Evolutionary conservation across 2,797 vertebrate genomes (phyloP).

Genomic region (Cyprinella venusta): DNA sequence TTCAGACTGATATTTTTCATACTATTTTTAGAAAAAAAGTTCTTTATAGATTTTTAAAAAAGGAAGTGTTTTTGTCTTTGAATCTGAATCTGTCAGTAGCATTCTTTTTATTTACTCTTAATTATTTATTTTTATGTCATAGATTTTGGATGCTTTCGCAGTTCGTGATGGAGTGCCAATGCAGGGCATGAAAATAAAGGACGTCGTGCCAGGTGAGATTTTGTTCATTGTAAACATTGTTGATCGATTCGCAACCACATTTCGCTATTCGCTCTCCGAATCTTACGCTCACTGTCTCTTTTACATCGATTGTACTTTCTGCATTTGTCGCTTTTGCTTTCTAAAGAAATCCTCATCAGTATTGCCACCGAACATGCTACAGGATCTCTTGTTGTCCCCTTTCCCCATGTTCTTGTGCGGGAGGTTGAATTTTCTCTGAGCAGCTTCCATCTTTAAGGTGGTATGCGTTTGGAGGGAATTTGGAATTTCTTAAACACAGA

Average conservation of each 20-base stretch:
- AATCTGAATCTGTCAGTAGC: neutral
- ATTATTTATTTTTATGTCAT: constrained; percentile 33
- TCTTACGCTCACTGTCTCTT: constrained; percentile 67
- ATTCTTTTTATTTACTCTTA: neutral
- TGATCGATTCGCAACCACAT: constrained; percentile 66
- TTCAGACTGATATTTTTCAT: neutral
- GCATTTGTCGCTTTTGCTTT: constrained; percentile 11
- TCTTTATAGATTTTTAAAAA: neutral
- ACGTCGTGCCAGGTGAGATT: constrained; percentile 82
- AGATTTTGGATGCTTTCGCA: constrained; percentile 82
- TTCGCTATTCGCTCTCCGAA: constrained; percentile 76
- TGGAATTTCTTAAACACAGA: constrained; percentile 40
- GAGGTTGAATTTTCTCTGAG: constrained; percentile 47
- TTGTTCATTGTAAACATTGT: constrained; percentile 61
- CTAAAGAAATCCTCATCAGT: constrained; percentile 21
- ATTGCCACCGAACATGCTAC: constrained; percentile 21
- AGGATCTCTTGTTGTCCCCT: constrained; percentile 51
- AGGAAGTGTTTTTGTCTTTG: neutral
- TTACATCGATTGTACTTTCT: constrained; percentile 65
- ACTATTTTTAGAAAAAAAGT: neutral
- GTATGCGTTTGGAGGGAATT: constrained; percentile 39
- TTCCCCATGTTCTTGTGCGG: constrained; percentile 56
- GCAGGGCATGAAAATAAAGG: constrained; percentile 83
- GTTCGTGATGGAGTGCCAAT: constrained; percentile 78
- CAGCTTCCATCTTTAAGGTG: constrained; percentile 48